phyloP scores from a whole-genome alignment of 2,888 invertebrate species.

The Drosophila helvetica region DNA sequence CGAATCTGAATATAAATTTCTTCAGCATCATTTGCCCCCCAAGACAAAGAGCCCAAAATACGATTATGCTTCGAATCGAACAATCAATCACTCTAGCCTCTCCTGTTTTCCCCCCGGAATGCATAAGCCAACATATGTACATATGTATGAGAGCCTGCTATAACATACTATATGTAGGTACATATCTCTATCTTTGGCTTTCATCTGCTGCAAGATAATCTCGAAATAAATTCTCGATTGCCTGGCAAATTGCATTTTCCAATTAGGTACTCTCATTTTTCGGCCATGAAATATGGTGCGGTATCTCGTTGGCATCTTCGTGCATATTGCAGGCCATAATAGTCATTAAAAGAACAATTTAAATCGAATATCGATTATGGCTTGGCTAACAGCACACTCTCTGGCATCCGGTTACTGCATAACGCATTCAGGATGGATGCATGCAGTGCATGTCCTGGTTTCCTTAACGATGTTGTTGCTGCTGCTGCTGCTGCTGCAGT shows the following conservation, averaged over 20 bases:
- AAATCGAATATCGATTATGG: slow-evolving; percentile 51
- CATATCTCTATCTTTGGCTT: neutral
- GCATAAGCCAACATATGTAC: too few relatives aligned
- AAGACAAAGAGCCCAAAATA: neutral
- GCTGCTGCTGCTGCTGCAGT: slow-evolving; percentile 4
- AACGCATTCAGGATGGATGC: neutral
- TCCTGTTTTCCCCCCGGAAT: neutral
- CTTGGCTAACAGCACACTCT: slow-evolving; percentile 25
- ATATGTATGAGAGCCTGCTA: too few relatives aligned
- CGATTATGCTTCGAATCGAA: slow-evolving; percentile 6
- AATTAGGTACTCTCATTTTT: slow-evolving; percentile 30
- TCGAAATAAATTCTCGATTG: slow-evolving; percentile 10
- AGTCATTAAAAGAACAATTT: slow-evolving; percentile 47
- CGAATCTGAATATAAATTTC: slow-evolving; percentile 4
- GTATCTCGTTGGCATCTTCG: slow-evolving; percentile 1
- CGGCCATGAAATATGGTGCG: slow-evolving; percentile 24
- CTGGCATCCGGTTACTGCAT: slow-evolving; percentile 35
- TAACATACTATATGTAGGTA: too few relatives aligned
- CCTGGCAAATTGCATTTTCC: slow-evolving; percentile 22
- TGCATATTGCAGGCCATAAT: slow-evolving; percentile 14
- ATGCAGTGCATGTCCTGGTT: slow-evolving; percentile 28
- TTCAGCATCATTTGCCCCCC: slow-evolving; percentile 22
- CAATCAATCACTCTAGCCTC: slow-evolving; percentile 30
- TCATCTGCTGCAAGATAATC: neutral
- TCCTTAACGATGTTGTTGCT: slow-evolving; percentile 1